A percentile compares a stretch with the other conserved stretches of the same genome.
These are phyloP conservation scores for Austrolebias charrua DNA, from an alignment of 2,797 vertebrate genomes.

Conservation along the genomic window DNA sequence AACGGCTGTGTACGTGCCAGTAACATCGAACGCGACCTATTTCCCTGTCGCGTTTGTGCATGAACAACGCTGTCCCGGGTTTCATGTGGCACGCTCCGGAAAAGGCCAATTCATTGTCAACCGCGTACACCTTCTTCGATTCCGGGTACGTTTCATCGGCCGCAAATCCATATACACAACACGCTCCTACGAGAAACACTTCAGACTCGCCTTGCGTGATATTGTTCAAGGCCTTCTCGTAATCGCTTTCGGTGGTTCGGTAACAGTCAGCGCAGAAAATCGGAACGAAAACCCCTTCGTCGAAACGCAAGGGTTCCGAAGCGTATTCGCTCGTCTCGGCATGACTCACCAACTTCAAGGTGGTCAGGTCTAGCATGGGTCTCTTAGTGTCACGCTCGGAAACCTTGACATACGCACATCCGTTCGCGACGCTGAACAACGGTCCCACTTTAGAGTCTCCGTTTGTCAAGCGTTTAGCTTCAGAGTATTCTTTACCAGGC, in stretches of 20 bases:
- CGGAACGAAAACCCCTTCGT: not conserved
- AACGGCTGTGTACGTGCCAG: not conserved
- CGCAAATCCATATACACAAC: not conserved
- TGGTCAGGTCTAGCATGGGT: too few relatives aligned
- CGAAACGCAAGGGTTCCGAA: too few relatives aligned
- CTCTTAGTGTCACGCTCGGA: too few relatives aligned
- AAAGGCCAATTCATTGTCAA: not conserved
- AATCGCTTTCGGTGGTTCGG: not conserved
- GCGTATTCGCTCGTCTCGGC: too few relatives aligned
- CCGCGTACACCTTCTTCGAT: not conserved
- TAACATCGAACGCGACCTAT: not conserved
- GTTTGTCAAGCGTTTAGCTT: too few relatives aligned
- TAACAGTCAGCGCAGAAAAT: not conserved
- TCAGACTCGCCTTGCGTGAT: too few relatives aligned
- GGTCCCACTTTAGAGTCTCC: too few relatives aligned
- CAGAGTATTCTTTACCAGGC: too few relatives aligned
- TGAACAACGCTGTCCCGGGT: not conserved
- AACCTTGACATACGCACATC: too few relatives aligned
- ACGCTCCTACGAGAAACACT: not conserved
- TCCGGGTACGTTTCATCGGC: not conserved
- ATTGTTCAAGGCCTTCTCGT: not conserved
- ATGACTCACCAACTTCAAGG: too few relatives aligned
- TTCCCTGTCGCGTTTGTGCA: not conserved
- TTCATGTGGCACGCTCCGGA: not conserved
- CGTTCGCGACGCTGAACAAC: too few relatives aligned